Percentiles rank a stretch among this genome's conserved stretches.
Conservation (phyloP, 2,888 invertebrate species). For the Acleris literana region DNA sequence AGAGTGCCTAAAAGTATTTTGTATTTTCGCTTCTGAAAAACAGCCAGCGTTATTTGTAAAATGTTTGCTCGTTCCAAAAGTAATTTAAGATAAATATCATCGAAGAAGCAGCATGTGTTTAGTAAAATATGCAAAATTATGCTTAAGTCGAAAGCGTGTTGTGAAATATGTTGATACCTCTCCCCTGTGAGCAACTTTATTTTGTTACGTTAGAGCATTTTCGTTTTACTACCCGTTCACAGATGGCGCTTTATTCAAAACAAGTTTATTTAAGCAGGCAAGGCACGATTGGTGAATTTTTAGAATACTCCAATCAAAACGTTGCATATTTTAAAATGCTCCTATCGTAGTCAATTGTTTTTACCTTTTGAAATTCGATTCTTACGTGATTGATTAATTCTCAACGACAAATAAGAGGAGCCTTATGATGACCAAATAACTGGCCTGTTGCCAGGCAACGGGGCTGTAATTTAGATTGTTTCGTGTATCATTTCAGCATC, state of each 20-base stretch:
- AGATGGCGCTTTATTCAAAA: constrained; percentile 13
- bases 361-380: constrained; percentile 2
- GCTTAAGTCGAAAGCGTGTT: background rate
- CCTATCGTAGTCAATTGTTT: too few species aligned
- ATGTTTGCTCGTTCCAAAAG: constrained; percentile 10
- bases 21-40: constrained; percentile 31
- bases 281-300: too few species aligned
- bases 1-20: constrained; percentile 36
- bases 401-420: constrained; percentile 70
- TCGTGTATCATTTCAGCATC: constrained; percentile 82
- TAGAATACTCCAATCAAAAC: too few species aligned
- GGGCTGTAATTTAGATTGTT: constrained; percentile 79
- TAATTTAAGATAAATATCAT: constrained; percentile 3
- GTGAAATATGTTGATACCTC: background rate
- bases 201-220: background rate
- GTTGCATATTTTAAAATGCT: too few species aligned
- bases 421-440: constrained; percentile 71
- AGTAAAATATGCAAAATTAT: constrained; percentile 6
- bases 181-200: background rate
- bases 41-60: constrained; percentile 21
- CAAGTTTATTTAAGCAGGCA: background rate
- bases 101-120: constrained; percentile 14
- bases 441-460: constrained; percentile 71
- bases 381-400: constrained; percentile 31
- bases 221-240: constrained; percentile 7